Evolutionary conservation across 2,113 vertebrate species (phyloP).

Genomic region (Serinus canaria): DNA sequence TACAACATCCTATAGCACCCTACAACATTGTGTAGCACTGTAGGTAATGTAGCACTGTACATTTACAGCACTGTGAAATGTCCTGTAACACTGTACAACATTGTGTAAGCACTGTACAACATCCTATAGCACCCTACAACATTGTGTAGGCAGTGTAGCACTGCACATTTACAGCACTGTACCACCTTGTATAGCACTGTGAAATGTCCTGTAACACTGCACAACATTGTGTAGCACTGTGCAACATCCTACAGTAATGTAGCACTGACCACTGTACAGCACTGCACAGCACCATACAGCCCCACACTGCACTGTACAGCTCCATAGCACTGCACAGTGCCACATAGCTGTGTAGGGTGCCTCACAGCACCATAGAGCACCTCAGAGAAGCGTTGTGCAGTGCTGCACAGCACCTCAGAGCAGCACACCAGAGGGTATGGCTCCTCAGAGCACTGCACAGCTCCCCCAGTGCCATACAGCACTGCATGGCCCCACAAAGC

Average conservation of each 20-base stretch:
- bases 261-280: background rate
- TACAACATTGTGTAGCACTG: background rate
- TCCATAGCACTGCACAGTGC: background rate
- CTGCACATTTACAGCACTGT: no score
- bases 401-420: background rate
- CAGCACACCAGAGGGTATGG: background rate
- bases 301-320: background rate
- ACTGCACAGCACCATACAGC: background rate
- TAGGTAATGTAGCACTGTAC: background rate
- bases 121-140: background rate
- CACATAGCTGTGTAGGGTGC: rapidly evolving
- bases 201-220: background rate
- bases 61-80: background rate
- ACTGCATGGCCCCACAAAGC: rapidly evolving
- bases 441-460: rapidly evolving
- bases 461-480: background rate
- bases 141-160: background rate
- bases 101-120: background rate
- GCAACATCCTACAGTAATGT: background rate
- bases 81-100: background rate
- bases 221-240: background rate
- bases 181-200: no score
- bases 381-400: background rate
- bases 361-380: background rate
- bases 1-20: background rate